Evolutionary conservation across 1,140 invertebrate species (phyloP).

Genomic region (Halotydeus destructor): DNA sequence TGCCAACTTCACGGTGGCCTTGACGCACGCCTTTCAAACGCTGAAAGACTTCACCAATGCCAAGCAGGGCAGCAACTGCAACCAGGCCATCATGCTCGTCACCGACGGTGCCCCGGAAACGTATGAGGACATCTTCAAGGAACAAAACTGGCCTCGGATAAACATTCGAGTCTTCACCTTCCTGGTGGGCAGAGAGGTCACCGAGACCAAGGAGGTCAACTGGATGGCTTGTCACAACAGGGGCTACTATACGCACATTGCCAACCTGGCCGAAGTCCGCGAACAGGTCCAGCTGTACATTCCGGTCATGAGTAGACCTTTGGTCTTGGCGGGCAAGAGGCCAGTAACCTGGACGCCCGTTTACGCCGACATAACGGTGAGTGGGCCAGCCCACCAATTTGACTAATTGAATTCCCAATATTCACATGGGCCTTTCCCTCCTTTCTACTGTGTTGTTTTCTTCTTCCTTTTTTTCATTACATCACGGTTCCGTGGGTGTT

Average conservation of each 20-base stretch:
- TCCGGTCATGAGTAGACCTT: slow-evolving; percentile 68
- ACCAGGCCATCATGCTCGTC: slow-evolving; percentile 94
- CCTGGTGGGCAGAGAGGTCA: slow-evolving; percentile 81
- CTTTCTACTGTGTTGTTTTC: not conserved
- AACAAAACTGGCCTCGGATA: slow-evolving; percentile 40
- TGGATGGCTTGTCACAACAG: slow-evolving; percentile 32
- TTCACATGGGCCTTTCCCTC: not conserved
- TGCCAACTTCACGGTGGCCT: slow-evolving; percentile 78
- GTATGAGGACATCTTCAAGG: slow-evolving; percentile 69
- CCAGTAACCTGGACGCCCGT: slow-evolving; percentile 72
- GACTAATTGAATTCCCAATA: slow-evolving; percentile 13
- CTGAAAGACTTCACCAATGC: slow-evolving; percentile 28
- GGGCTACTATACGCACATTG: slow-evolving; percentile 82
- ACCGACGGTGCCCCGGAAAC: slow-evolving; percentile 90
- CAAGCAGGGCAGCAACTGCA: slow-evolving; percentile 60
- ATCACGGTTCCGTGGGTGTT: too few relatives aligned
- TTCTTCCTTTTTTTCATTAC: too few relatives aligned
- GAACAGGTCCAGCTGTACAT: slow-evolving; percentile 75
- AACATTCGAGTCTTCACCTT: slow-evolving; percentile 91
- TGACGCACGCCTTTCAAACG: slow-evolving; percentile 71
- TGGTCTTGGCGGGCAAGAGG: slow-evolving; percentile 44
- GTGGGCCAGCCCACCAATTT: too few relatives aligned
- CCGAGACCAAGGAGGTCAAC: slow-evolving; percentile 67
- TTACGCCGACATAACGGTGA: slow-evolving; percentile 70
- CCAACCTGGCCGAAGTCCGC: slow-evolving; percentile 65